Base-by-base conservation (phyloP, 1,140 invertebrate species). In the Phthorimaea operculella region DNA sequence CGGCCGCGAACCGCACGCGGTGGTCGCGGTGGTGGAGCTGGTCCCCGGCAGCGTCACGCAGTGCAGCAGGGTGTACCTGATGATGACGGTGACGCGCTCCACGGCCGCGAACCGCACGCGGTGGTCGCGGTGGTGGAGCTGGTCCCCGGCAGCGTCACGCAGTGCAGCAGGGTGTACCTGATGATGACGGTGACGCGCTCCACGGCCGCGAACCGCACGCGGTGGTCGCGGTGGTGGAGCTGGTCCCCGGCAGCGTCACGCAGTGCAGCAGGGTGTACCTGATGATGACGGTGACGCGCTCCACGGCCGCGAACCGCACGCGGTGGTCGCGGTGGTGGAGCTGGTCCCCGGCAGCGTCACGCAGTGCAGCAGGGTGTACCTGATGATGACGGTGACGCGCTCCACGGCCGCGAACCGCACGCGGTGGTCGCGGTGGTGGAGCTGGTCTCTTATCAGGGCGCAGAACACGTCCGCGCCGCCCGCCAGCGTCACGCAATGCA, bases 381-480 rank as follows among this genome's bases (percentile, higher is more conserved):
- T 89, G 11, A 95, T 95, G 53, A 99, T 91, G 53, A 98, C 89
- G 17, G 94, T 96, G 10, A 97, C 95, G 70, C 96, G 89, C 86
- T 98, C 97, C 49, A 98, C 96, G 68, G 98, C 96, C 53, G 92
- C 91, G 85, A 98, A 99, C 60, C 98, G 89, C 34, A 92, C 88
- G 62, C 92, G 91, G 94, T 97, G 98, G 77, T 98, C 94, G 11
- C 89, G 86, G 68, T 90, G 92, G 64, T 97, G 95, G 86, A 99
- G 99, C 74, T 96, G 94, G 66, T 95, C 91, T n/a, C n/a, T n/a
- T n/a, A n/a, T 91, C 12, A 98, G 88, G 62, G 92, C 90, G 95
- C 97, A 99, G 74, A 99, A 96, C 11, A 98, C 93, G 74, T 99
- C 96, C 0, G 93, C 92, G 6, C 98, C 98, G 60, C n/a, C n/a